phyloP scores from a whole-genome alignment of 2,797 vertebrate species.

The Rhynchotus rufescens region DNA sequence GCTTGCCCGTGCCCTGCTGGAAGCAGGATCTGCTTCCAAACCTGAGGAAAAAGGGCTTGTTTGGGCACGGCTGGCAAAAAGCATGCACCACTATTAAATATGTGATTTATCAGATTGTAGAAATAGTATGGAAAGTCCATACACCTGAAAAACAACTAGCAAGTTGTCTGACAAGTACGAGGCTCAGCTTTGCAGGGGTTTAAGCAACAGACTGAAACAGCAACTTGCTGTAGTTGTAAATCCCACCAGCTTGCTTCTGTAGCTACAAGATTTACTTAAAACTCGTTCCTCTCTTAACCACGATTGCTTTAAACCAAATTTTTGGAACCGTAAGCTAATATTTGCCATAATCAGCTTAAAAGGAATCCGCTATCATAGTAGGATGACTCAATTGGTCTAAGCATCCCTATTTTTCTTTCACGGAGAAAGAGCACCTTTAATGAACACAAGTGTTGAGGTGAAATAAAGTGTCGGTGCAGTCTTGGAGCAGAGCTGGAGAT shows the following conservation, averaged over 20 bases:
- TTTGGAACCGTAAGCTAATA: neutral
- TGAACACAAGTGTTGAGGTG: neutral
- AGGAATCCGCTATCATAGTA: neutral
- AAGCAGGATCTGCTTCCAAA: neutral
- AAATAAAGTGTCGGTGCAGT: neutral
- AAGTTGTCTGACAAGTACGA: neutral
- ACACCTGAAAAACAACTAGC: neutral
- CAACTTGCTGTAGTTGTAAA: neutral
- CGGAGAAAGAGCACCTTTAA: constrained; percentile 2
- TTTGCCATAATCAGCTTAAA: neutral
- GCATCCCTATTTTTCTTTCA: neutral
- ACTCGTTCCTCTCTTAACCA: neutral
- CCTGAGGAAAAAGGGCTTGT: neutral
- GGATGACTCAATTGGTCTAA: neutral
- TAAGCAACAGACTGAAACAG: neutral
- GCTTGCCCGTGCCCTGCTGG: neutral
- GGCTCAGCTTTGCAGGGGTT: neutral
- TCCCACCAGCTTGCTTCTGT: neutral
- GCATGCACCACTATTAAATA: neutral
- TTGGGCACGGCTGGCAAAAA: neutral
- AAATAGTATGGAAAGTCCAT: neutral
- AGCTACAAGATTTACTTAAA: neutral
- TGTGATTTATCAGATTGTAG: neutral
- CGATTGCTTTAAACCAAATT: neutral
- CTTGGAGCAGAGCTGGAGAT: neutral